Evolutionary conservation across 2,797 vertebrate genomes (phyloP).

Genomic region (Sebastes kiyomatsui): DNA sequence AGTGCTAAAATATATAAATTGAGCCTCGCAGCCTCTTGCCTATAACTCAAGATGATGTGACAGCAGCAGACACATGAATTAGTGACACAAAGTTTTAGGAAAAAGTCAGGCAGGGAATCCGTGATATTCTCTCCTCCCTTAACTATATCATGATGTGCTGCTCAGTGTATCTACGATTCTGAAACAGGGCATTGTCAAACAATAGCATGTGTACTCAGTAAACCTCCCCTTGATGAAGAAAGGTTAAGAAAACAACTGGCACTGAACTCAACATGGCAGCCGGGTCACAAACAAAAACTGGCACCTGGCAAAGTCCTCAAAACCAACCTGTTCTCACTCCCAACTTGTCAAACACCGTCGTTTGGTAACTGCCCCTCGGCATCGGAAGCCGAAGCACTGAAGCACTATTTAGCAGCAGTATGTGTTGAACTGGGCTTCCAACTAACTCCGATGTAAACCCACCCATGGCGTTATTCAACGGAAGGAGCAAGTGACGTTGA

Average conservation of each 20-base stretch:
- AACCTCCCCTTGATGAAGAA: constrained; percentile 28
- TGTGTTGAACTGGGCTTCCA: no score
- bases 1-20: neutral
- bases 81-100: neutral
- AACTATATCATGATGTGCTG: neutral
- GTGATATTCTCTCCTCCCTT: constrained; percentile 1
- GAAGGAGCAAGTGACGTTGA: no score
- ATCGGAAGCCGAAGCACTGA: no score
- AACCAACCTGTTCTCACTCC: no score
- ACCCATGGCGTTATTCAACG: no score
- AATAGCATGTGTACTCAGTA: constrained; percentile 24
- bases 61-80: no score
- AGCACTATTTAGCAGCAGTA: no score
- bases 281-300: no score
- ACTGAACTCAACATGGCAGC: no score
- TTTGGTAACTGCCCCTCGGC: neutral
- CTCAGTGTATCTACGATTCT: constrained; percentile 13
- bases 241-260: constrained; percentile 23
- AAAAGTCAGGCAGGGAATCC: neutral
- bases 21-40: neutral
- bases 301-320: neutral
- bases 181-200: constrained; percentile 28
- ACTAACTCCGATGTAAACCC: no score
- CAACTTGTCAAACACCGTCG: no score
- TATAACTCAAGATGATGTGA: neutral